Percentiles rank a stretch among this genome's conserved stretches.
Conservation (phyloP, 2,113 vertebrate genomes). For the Morone saxatilis region DNA sequence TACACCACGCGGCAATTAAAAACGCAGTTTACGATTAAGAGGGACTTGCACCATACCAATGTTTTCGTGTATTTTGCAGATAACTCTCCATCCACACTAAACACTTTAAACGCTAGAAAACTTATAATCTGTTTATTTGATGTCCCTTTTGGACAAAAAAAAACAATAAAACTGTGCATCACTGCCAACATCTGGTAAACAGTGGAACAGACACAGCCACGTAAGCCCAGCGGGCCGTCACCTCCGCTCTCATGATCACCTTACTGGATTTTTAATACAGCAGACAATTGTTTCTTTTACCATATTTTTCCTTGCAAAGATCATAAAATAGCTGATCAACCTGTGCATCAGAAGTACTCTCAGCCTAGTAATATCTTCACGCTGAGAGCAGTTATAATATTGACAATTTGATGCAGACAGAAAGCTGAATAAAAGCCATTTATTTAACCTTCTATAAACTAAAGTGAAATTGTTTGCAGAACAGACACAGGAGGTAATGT, state of each 20-base stretch:
- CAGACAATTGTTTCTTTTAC: neutral
- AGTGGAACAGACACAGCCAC: neutral
- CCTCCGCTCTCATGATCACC: conserved; percentile 12
- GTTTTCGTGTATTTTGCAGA: neutral
- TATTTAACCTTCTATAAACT: conserved; percentile 1
- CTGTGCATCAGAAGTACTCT: neutral
- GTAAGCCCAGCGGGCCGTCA: neutral
- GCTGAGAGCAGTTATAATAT: neutral
- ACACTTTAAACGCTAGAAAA: neutral
- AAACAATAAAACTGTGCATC: neutral
- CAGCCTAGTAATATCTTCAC: too few species aligned
- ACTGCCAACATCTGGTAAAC: conserved; percentile 21
- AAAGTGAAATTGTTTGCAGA: neutral
- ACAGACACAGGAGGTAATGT: neutral
- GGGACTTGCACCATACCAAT: neutral
- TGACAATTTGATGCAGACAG: neutral
- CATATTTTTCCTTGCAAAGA: neutral
- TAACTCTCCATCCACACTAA: neutral
- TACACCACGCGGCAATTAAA: conserved; percentile 47
- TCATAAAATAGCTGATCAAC: neutral
- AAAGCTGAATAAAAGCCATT: neutral
- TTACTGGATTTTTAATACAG: neutral
- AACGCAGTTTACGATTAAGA: neutral
- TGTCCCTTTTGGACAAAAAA: neutral
- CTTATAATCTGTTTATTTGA: neutral